A percentile compares a stretch with the other conserved stretches of the same genome.
phyloP scores from a whole-genome alignment of 1,140 invertebrate genomes.

The Bombus impatiens region DNA sequence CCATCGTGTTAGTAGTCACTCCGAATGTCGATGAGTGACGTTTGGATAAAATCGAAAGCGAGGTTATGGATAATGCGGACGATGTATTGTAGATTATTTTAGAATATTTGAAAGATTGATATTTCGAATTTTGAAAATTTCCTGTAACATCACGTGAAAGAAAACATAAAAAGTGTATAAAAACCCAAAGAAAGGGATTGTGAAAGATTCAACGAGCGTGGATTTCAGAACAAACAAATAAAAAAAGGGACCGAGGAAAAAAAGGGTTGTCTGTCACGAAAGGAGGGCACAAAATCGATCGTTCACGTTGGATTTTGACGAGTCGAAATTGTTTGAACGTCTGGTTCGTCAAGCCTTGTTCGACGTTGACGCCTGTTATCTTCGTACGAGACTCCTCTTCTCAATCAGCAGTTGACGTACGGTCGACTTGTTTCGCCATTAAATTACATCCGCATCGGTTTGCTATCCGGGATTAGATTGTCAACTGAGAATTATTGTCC shows the following conservation, averaged over 20 bases:
- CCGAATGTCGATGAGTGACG: too few relatives aligned
- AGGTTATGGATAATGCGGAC: too few relatives aligned
- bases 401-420: slow-evolving; percentile 64
- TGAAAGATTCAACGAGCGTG: not conserved
- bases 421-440: slow-evolving; percentile 68
- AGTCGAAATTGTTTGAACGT: slow-evolving; percentile 9
- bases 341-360: not conserved
- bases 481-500: slow-evolving; percentile 70
- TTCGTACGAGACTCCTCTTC: slow-evolving; percentile 48
- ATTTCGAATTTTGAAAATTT: too few relatives aligned
- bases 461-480: slow-evolving; percentile 69
- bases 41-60: too few relatives aligned
- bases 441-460: slow-evolving; percentile 69
- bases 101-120: too few relatives aligned
- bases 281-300: not conserved
- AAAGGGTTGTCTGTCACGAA: not conserved
- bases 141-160: too few relatives aligned
- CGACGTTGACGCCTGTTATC: slow-evolving; percentile 48
- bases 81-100: too few relatives aligned
- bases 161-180: not conserved
- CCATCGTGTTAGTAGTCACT: too few relatives aligned
- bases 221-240: not conserved
- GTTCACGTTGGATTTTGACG: not conserved
- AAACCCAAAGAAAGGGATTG: not conserved
- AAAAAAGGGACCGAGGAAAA: not conserved